Evolutionary conservation across 2,797 vertebrate genomes (phyloP).

Genomic region (Astyanax mexicanus): DNA sequence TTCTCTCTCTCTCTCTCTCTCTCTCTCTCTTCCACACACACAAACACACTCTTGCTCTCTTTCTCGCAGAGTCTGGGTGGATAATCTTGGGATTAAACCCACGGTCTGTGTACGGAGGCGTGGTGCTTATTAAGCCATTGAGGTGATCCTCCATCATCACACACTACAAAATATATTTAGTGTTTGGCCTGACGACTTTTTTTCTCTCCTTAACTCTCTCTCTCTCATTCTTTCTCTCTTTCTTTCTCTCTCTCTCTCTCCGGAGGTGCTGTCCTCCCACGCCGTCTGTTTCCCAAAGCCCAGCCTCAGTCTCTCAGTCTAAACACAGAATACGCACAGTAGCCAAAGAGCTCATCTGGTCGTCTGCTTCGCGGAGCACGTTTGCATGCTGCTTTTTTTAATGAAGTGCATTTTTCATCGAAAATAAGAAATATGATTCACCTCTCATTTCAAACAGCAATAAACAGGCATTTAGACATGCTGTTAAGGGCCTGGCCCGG

Average conservation of each 20-base stretch:
- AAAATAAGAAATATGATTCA: conserved; percentile 3
- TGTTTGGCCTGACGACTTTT: conserved; percentile 48
- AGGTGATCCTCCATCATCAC: conserved; percentile 48
- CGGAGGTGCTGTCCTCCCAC: conserved; percentile 48
- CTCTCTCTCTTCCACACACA: background rate
- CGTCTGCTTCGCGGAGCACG: conserved; percentile 4
- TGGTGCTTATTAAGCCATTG: conserved; percentile 50
- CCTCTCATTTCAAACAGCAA: background rate
- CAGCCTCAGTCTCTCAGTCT: conserved; percentile 49
- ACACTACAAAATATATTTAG: conserved; percentile 48
- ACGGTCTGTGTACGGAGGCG: conserved; percentile 50
- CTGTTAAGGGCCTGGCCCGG: background rate
- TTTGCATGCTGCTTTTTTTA: too few relatives aligned
- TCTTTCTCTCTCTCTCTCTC: conserved; percentile 35
- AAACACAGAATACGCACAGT: conserved; percentile 43
- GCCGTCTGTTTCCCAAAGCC: conserved; percentile 49
- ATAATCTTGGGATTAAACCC: conserved; percentile 48
- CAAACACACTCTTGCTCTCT: background rate
- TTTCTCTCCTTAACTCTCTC: conserved; percentile 3
- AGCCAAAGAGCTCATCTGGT: conserved; percentile 40
- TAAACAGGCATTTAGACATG: background rate
- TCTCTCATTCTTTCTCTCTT: conserved; percentile 35
- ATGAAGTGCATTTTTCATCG: background rate
- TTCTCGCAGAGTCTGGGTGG: conserved; percentile 17
- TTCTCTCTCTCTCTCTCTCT: conserved; percentile 8